A percentile compares a stretch with the other conserved stretches of the same genome.
Evolutionary conservation across 2,797 vertebrate genomes (phyloP).

Genomic region (Nannoperca australis): DNA sequence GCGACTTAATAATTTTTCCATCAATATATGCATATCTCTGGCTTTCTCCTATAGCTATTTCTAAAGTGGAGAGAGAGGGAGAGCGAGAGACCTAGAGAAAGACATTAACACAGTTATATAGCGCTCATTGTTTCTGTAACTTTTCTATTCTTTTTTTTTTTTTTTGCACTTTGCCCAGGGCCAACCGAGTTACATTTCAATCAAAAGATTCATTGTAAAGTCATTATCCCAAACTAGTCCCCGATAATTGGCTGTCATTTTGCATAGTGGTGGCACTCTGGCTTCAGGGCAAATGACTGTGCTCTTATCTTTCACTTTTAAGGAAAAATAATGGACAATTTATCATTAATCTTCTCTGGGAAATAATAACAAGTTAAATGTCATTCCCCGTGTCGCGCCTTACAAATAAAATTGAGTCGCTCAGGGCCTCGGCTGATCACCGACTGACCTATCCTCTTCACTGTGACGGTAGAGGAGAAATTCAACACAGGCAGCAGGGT

Average conservation of each 20-base stretch:
- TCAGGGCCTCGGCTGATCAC: constrained; percentile 65
- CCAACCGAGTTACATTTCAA: constrained; percentile 90
- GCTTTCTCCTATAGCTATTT: constrained; percentile 75
- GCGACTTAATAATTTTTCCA: constrained; percentile 87
- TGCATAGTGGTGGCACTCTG: constrained; percentile 91
- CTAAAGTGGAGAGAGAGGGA: constrained; percentile 63
- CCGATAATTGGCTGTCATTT: constrained; percentile 91
- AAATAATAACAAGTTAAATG: constrained; percentile 92
- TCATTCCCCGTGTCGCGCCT: constrained; percentile 80
- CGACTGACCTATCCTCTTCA: constrained; percentile 74
- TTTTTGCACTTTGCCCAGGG: constrained; percentile 83
- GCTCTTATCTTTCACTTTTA: constrained; percentile 92
- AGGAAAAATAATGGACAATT: constrained; percentile 90
- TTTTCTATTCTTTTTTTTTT: constrained; percentile 69
- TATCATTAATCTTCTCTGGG: constrained; percentile 92
- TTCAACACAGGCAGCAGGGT: constrained; percentile 13
- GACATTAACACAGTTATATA: constrained; percentile 80
- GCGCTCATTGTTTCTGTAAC: constrained; percentile 88
- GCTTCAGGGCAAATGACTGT: constrained; percentile 88
- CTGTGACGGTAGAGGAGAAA: constrained; percentile 30
- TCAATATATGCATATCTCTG: constrained; percentile 83
- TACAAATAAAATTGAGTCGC: constrained; percentile 74
- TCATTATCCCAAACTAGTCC: constrained; percentile 90
- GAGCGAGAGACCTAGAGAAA: constrained; percentile 43
- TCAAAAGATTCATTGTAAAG: constrained; percentile 91